A percentile compares a stretch with the other conserved stretches of the same genome.
Conservation (phyloP, 1,140 invertebrate genomes). For the Sycophaga agraensis region DNA sequence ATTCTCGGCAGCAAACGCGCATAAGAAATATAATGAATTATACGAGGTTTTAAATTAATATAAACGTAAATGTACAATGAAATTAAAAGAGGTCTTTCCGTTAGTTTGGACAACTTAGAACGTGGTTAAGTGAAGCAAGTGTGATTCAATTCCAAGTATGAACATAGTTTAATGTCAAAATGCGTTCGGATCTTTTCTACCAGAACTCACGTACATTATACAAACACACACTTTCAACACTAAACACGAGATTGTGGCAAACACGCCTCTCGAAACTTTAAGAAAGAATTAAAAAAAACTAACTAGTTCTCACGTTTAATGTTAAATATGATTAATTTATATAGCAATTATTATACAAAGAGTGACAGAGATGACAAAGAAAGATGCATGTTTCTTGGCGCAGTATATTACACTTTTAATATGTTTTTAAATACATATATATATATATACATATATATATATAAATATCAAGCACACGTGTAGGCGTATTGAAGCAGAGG, state of each 20-base stretch:
- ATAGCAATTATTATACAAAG: constrained; percentile 3
- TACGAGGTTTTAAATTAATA: constrained; percentile 8
- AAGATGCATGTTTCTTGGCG: constrained; percentile 24
- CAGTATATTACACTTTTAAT: constrained; percentile 25
- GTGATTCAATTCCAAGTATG: constrained; percentile 21
- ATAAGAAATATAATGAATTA: constrained; percentile 5
- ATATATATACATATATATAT: constrained; percentile 46
- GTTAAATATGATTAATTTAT: neutral
- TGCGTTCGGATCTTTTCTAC: constrained; percentile 12
- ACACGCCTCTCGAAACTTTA: no score
- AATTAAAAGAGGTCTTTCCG: constrained; percentile 4
- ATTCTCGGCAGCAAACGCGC: constrained; percentile 6
- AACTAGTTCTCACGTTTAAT: constrained; percentile 5
- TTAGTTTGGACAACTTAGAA: constrained; percentile 9
- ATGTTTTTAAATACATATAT: constrained; percentile 30
- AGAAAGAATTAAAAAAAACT: no score
- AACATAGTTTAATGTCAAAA: constrained; percentile 3
- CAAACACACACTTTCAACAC: constrained; percentile 12
- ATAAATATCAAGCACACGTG: constrained; percentile 37
- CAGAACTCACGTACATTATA: neutral
- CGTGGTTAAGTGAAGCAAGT: constrained; percentile 17
- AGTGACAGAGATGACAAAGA: constrained; percentile 22
- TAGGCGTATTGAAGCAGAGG: no score
- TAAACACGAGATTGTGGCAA: neutral
- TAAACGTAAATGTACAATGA: neutral